Evolutionary conservation across 2,797 vertebrate genomes (phyloP).

Genomic region (Acanthurus leucopareius): DNA sequence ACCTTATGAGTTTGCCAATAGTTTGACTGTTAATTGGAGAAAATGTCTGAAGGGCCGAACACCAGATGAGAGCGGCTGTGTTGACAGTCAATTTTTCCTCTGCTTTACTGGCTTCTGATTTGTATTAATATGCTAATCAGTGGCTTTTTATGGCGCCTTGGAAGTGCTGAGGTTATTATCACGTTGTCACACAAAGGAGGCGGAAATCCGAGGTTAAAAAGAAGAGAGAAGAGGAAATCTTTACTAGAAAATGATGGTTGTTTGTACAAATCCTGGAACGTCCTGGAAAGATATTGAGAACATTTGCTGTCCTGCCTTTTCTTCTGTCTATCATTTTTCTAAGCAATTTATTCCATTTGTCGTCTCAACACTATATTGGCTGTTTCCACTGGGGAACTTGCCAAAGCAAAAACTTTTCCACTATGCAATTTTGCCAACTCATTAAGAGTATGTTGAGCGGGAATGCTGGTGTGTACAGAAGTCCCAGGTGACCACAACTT

Average conservation of each 20-base stretch:
- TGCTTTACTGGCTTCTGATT: constrained; percentile 13
- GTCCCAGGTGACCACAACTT: not conserved
- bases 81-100: constrained; percentile 14
- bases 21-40: constrained; percentile 55
- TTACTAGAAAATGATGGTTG: constrained; percentile 8
- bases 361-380: constrained; percentile 1
- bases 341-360: not conserved
- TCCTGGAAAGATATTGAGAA: constrained; percentile 4
- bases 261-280: constrained; percentile 9
- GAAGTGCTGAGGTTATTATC: constrained; percentile 7
- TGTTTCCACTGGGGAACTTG: not conserved
- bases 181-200: constrained; percentile 6
- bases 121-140: constrained; percentile 29
- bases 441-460: not conserved
- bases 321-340: constrained; percentile 2
- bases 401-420: not conserved
- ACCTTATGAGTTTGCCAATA: constrained; percentile 35
- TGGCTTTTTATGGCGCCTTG: constrained; percentile 12
- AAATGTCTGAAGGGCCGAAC: constrained; percentile 27
- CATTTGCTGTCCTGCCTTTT: constrained; percentile 1
- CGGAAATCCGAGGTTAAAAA: constrained; percentile 1
- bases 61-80: not conserved
- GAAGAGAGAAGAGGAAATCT: not conserved
- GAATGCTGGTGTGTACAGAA: not conserved
- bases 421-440: not conserved